phyloP scores from a whole-genome alignment of 1,140 invertebrate genomes.

The Trichonephila clavata region DNA sequence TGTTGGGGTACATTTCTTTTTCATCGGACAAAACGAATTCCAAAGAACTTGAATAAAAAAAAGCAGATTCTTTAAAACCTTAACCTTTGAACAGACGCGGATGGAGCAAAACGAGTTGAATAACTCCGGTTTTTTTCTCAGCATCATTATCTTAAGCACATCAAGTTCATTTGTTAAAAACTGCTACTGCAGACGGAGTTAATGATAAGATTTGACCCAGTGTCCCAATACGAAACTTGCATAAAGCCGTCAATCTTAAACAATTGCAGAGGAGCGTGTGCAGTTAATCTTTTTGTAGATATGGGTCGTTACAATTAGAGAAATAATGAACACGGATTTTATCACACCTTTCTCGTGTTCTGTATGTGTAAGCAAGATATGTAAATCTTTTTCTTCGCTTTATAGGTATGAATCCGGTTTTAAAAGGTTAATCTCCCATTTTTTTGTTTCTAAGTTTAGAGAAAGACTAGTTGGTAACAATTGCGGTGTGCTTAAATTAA shows the following conservation, averaged over 20 bases:
- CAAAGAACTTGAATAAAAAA: slow-evolving; percentile 3
- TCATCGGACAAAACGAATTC: background rate
- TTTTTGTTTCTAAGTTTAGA: background rate
- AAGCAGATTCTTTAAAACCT: background rate
- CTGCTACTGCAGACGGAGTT: slow-evolving; percentile 36
- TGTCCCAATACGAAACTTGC: slow-evolving; percentile 44
- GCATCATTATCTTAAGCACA: slow-evolving; percentile 56
- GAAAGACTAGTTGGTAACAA: background rate
- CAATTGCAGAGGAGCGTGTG: slow-evolving; percentile 31
- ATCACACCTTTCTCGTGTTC: slow-evolving; percentile 51
- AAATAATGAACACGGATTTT: slow-evolving; percentile 44
- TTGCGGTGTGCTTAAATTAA: background rate
- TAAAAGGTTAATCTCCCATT: background rate
- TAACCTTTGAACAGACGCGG: slow-evolving; percentile 57
- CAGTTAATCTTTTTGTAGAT: slow-evolving; percentile 36
- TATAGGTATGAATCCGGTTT: background rate
- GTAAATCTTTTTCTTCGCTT: background rate
- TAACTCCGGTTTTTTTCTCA: slow-evolving; percentile 41
- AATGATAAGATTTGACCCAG: slow-evolving; percentile 68
- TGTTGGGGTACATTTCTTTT: background rate
- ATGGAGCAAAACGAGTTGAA: slow-evolving; percentile 55
- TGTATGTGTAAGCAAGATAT: slow-evolving; percentile 37
- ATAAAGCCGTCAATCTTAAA: slow-evolving; percentile 52
- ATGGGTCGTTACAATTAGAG: slow-evolving; percentile 59
- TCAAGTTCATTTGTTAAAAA: slow-evolving; percentile 69